Evolutionary conservation across 2,888 invertebrate species (phyloP).

Genomic region (Torymus tubicola): DNA sequence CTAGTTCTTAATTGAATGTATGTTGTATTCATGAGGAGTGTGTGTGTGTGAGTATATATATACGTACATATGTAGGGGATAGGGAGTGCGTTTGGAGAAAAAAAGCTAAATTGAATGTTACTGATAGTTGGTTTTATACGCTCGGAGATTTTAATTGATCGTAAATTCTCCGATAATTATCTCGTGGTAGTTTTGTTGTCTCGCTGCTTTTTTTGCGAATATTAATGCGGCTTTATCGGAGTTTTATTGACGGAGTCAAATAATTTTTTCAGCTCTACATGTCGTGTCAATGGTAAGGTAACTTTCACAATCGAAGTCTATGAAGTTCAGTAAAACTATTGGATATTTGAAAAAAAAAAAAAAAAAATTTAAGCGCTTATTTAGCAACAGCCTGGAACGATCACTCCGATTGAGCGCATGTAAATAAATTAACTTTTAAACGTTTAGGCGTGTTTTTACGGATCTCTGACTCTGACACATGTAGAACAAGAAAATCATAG

Average conservation of each 20-base stretch:
- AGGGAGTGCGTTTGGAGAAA: too few relatives aligned
- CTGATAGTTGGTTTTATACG: neutral
- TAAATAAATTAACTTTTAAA: too few relatives aligned
- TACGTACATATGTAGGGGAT: too few relatives aligned
- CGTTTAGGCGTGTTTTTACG: constrained; percentile 7
- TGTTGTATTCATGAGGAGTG: constrained; percentile 4
- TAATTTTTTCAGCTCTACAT: too few relatives aligned
- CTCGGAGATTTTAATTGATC: neutral
- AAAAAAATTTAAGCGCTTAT: too few relatives aligned
- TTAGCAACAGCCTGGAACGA: too few relatives aligned
- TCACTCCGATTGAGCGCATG: too few relatives aligned
- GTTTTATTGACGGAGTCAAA: neutral
- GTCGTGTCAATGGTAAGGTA: too few relatives aligned
- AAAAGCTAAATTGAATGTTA: constrained; percentile 8
- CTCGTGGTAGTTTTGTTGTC: neutral
- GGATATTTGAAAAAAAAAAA: too few relatives aligned
- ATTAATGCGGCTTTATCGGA: neutral
- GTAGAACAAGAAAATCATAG: neutral
- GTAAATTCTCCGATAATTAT: constrained; percentile 5
- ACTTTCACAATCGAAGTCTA: too few relatives aligned
- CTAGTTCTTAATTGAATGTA: constrained; percentile 2
- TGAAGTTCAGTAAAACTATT: too few relatives aligned
- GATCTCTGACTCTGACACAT: constrained; percentile 3
- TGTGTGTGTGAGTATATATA: too few relatives aligned
- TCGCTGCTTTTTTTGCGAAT: neutral